Evolutionary conservation across 2,113 vertebrate genomes (phyloP).

Genomic region (Rhabdornis inornatus): DNA sequence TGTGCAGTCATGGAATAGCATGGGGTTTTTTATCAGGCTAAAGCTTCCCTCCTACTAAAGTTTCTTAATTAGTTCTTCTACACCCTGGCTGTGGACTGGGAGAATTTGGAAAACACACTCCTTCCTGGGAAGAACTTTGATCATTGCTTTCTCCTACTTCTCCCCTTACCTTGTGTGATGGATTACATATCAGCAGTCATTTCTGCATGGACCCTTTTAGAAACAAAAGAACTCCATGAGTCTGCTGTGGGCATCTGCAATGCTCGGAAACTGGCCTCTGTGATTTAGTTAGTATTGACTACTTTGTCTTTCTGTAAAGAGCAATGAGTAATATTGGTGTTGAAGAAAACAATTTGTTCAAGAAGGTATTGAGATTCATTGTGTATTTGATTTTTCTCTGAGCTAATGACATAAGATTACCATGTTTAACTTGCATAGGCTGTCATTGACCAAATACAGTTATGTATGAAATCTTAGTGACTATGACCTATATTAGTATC

Average conservation of each 20-base stretch:
- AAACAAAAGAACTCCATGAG: not conserved
- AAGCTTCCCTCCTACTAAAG: not conserved
- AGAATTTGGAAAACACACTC: constrained; percentile 3
- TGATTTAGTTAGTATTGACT: not conserved
- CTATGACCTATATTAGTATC: not conserved
- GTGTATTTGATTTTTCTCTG: not conserved
- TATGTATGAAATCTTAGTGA: not conserved
- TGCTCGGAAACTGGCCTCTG: not conserved
- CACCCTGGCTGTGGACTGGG: not conserved
- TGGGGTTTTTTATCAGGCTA: not conserved
- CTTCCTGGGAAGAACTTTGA: not conserved
- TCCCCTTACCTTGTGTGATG: not conserved
- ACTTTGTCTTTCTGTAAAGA: not conserved
- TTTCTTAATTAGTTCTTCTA: constrained; percentile 23
- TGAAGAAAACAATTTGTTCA: not conserved
- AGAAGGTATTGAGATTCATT: not conserved
- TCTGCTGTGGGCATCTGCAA: not conserved
- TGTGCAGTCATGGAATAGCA: not conserved
- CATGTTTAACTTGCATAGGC: not conserved
- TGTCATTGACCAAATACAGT: not conserved
- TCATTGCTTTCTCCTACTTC: not conserved
- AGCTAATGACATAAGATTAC: not conserved
- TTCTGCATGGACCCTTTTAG: not conserved
- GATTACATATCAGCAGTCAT: not conserved
- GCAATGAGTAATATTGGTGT: not conserved